phyloP scores from a whole-genome alignment of 2,888 invertebrate genomes.

The Archaeoteleia sp. region DNA sequence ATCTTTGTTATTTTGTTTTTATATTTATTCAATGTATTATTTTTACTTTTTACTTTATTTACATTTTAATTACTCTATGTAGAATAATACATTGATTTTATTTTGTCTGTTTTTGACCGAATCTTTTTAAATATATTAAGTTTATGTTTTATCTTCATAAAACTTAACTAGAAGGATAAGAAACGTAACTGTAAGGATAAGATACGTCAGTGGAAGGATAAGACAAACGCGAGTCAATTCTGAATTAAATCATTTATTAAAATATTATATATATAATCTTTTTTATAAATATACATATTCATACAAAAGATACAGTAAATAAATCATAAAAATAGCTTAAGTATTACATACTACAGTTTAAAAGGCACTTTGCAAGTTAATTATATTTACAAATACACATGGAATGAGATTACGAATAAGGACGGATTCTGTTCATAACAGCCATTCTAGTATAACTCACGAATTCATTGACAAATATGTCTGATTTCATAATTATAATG shows the following conservation, averaged over 20 bases:
- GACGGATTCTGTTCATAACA: constrained; percentile 57
- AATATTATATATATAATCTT: constrained; percentile 45
- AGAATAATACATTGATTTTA: too few species aligned
- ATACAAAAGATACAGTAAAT: constrained; percentile 51
- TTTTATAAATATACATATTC: constrained; percentile 47
- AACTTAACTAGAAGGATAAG: too few species aligned
- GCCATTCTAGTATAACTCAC: constrained; percentile 22
- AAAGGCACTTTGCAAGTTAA: constrained; percentile 56
- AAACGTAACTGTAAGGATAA: too few species aligned
- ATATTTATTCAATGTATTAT: too few species aligned
- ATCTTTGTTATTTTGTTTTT: too few species aligned
- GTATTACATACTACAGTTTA: constrained; percentile 41
- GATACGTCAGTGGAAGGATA: too few species aligned
- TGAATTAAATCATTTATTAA: constrained; percentile 52
- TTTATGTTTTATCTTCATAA: too few species aligned
- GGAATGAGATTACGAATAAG: constrained; percentile 54
- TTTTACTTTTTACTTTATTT: too few species aligned
- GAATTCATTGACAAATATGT: constrained; percentile 1
- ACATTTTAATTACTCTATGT: too few species aligned
- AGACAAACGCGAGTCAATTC: too few species aligned
- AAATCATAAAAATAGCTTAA: constrained; percentile 45
- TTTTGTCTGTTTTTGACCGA: too few species aligned
- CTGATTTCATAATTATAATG: constrained; percentile 6
- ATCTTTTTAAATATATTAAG: too few species aligned
- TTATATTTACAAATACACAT: constrained; percentile 60